Evolutionary conservation across 2,797 vertebrate genomes (phyloP).

Genomic region (Mergus octosetaceus): DNA sequence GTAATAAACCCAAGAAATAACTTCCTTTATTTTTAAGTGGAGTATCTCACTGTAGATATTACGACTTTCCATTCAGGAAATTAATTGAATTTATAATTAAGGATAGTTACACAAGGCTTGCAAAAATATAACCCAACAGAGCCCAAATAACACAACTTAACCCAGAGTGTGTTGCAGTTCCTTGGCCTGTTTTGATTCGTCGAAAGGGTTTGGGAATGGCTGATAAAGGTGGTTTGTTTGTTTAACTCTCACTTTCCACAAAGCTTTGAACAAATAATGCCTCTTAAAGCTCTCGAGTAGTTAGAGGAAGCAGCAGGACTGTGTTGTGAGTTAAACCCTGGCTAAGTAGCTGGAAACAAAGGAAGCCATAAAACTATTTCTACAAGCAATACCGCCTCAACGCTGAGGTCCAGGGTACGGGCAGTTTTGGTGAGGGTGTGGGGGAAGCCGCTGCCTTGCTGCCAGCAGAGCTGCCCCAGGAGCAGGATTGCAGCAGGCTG

Average conservation of each 20-base stretch:
- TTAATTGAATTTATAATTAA: background rate
- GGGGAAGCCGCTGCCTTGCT: background rate
- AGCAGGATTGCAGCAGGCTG: background rate
- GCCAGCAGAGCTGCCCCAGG: background rate
- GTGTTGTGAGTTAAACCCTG: background rate
- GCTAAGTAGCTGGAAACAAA: background rate
- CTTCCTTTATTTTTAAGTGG: background rate
- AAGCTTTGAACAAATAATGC: background rate
- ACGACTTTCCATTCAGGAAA: background rate
- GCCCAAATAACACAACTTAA: background rate
- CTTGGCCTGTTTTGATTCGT: background rate
- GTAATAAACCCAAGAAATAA: background rate
- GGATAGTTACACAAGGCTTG: background rate
- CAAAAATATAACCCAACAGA: background rate
- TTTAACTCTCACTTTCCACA: background rate
- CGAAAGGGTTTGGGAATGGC: background rate
- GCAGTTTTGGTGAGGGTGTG: background rate
- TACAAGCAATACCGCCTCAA: accelerated
- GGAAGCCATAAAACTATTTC: background rate
- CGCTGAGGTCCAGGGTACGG: background rate
- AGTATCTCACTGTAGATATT: background rate
- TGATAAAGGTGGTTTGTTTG: background rate
- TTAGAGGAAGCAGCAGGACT: background rate
- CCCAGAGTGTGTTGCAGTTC: background rate
- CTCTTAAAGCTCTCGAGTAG: background rate